Conservation (phyloP, 2,797 vertebrate genomes). For the Gadopsis marmoratus region DNA sequence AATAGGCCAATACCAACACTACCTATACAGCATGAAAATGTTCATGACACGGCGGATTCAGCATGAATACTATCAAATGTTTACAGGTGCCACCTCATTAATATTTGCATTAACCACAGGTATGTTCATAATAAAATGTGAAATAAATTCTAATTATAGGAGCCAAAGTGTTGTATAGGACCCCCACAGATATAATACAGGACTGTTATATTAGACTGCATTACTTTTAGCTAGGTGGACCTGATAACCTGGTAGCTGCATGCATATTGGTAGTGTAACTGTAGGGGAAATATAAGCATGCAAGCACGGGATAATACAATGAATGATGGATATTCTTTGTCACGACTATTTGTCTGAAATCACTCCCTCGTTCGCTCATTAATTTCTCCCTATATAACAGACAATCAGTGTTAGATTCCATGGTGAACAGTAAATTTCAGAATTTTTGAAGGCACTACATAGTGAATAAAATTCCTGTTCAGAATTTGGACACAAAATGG, state of each 20-base stretch:
- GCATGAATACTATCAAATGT: no score
- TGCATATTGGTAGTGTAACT: neutral
- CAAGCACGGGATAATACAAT: neutral
- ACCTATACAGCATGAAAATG: no score
- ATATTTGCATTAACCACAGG: no score
- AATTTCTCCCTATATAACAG: neutral
- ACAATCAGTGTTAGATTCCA: neutral
- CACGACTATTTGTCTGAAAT: neutral
- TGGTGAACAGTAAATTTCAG: neutral
- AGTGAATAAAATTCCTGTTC: no score
- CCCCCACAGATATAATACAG: no score
- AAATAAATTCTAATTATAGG: no score
- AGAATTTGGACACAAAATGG: no score
- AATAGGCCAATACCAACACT: neutral
- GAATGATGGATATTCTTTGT: neutral
- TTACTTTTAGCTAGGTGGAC: neutral
- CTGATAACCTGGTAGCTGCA: neutral
- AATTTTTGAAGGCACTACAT: no score
- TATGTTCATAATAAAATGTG: no score
- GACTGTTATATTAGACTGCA: neutral
- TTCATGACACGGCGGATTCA: no score
- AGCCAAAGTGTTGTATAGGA: no score
- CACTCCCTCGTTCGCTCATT: neutral
- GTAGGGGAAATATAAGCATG: neutral
- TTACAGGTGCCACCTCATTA: no score